Percentiles rank a stretch among this genome's conserved stretches.
Evolutionary conservation across 2,113 vertebrate species (phyloP).

Genomic region (Chiloscyllium plagiosum): DNA sequence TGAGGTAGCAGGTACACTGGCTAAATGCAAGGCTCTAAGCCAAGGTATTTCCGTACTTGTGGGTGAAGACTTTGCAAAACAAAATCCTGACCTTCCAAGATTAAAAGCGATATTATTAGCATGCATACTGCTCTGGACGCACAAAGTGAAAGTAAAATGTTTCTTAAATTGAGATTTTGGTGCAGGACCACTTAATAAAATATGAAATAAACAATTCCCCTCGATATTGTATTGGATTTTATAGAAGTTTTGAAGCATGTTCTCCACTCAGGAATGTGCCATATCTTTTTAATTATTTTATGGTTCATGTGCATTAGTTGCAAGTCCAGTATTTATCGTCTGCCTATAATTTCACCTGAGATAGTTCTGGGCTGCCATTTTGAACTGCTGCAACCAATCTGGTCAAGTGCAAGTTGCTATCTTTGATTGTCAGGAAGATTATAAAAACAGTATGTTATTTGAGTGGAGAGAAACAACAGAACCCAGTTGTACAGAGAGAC

Average conservation of each 20-base stretch:
- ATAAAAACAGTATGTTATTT: too few species aligned
- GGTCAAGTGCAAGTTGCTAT: not conserved
- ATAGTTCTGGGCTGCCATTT: too few species aligned
- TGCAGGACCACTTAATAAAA: not conserved
- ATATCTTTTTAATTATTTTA: too few species aligned
- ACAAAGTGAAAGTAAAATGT: not conserved
- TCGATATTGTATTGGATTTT: not conserved
- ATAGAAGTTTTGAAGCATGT: too few species aligned
- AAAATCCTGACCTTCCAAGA: not conserved
- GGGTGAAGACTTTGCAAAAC: not conserved
- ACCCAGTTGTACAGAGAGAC: too few species aligned
- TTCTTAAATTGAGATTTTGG: not conserved
- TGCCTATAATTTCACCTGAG: too few species aligned
- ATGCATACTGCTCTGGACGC: not conserved
- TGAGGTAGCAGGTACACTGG: not conserved
- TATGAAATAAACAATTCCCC: not conserved
- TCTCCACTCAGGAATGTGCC: too few species aligned
- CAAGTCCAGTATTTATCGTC: too few species aligned
- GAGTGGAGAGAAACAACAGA: too few species aligned
- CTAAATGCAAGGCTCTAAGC: not conserved
- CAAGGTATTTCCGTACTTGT: not conserved
- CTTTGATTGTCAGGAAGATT: too few species aligned
- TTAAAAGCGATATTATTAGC: not conserved
- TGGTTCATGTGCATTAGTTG: too few species aligned
- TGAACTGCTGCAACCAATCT: too few species aligned